A percentile compares a stretch with the other conserved stretches of the same genome.
These are phyloP conservation scores for Podarcis raffonei DNA, from an alignment of 2,113 vertebrate species.

Conservation along the genomic window DNA sequence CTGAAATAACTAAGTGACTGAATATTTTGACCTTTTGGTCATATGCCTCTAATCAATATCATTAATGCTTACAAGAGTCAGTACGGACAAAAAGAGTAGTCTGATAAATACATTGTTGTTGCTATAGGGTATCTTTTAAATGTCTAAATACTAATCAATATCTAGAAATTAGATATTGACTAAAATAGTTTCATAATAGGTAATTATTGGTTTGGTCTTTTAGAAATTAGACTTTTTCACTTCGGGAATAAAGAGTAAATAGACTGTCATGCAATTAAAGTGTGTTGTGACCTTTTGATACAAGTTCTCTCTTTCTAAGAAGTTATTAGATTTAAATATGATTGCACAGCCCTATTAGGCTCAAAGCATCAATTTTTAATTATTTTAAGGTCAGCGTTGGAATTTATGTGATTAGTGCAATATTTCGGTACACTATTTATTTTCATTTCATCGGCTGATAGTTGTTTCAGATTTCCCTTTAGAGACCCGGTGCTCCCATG, in stretches of 20 bases:
- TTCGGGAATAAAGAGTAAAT: constrained; percentile 84
- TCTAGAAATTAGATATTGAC: constrained; percentile 97
- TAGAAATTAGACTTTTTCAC: constrained; percentile 89
- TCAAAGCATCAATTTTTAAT: constrained; percentile 84
- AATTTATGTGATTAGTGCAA: constrained; percentile 73
- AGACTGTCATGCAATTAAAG: constrained; percentile 79
- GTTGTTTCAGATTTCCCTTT: constrained; percentile 29
- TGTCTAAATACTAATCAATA: constrained; percentile 94
- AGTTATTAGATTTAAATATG: constrained; percentile 80
- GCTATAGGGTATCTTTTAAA: constrained; percentile 89
- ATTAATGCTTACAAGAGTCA: constrained; percentile 85
- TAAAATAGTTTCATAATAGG: constrained; percentile 92
- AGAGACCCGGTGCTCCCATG: background rate
- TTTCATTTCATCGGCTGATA: constrained; percentile 36
- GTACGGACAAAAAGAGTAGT: constrained; percentile 79
- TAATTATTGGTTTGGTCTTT: constrained; percentile 98
- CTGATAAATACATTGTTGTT: constrained; percentile 81
- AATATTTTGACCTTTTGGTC: constrained; percentile 89
- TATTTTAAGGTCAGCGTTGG: constrained; percentile 83
- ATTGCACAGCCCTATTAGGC: constrained; percentile 77
- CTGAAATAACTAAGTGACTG: constrained; percentile 50
- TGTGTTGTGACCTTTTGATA: constrained; percentile 78
- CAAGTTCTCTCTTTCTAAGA: constrained; percentile 72
- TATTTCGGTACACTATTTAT: constrained; percentile 49
- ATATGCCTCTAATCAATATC: constrained; percentile 83